These are phyloP conservation scores for Acronicta leporina DNA, from an alignment of 2,888 invertebrate genomes.

Conservation along the genomic window DNA sequence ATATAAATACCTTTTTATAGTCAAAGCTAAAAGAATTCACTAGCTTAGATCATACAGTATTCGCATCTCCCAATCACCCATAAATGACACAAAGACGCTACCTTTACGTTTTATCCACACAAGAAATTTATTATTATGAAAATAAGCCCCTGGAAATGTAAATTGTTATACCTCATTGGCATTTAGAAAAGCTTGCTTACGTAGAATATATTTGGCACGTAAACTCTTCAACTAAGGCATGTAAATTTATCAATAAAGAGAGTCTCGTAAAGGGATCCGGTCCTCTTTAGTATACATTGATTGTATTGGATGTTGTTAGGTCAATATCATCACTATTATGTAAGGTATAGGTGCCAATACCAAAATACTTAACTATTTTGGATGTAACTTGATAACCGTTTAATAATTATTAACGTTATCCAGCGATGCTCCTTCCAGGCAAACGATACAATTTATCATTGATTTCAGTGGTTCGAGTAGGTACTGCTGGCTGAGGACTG, in stretches of 20 bases:
- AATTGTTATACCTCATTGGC: slow-evolving; percentile 51
- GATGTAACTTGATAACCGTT: not conserved
- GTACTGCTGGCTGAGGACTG: too few species aligned
- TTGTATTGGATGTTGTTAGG: not conserved
- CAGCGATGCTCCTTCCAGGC: too few species aligned
- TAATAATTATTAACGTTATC: too few species aligned
- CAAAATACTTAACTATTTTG: not conserved
- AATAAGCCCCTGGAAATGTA: slow-evolving; percentile 49
- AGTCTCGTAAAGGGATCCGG: slow-evolving; percentile 13
- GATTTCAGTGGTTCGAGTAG: too few species aligned
- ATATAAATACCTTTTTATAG: too few species aligned
- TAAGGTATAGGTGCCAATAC: too few species aligned
- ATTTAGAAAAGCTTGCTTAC: slow-evolving; percentile 51
- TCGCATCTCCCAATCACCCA: too few species aligned
- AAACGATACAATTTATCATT: too few species aligned
- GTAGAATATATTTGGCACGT: slow-evolving; percentile 39
- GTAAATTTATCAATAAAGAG: slow-evolving; percentile 36
- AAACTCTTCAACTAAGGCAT: slow-evolving; percentile 24
- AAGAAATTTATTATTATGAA: slow-evolving; percentile 24
- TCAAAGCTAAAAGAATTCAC: too few species aligned
- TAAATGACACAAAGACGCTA: too few species aligned
- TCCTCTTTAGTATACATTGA: slow-evolving; percentile 1
- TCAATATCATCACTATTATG: not conserved
- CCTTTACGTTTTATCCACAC: slow-evolving; percentile 5
- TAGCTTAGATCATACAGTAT: too few species aligned